Evolutionary conservation across 2,113 vertebrate species (phyloP).

Genomic region (Pelobates fuscus): DNA sequence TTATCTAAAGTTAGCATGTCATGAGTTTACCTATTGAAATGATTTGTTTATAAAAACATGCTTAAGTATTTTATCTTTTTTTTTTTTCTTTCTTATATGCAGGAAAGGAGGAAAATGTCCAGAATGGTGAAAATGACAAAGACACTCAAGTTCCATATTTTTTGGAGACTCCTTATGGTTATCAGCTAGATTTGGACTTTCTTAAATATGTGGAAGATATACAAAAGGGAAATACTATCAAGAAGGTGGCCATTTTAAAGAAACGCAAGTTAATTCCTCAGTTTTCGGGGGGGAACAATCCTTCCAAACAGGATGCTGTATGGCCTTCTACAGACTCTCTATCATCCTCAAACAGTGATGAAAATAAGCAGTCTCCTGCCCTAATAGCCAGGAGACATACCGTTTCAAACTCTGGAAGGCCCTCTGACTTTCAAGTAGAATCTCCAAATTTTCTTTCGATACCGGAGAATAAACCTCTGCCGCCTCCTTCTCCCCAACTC

Average conservation of each 20-base stretch:
- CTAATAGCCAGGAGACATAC: slow-evolving; percentile 70
- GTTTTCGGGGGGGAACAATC: slow-evolving; percentile 57
- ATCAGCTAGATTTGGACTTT: slow-evolving; percentile 95
- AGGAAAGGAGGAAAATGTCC: slow-evolving; percentile 76
- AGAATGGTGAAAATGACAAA: slow-evolving; percentile 78
- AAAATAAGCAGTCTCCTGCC: slow-evolving; percentile 77
- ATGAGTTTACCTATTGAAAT: too few relatives aligned
- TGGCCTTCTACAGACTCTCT: slow-evolving; percentile 94
- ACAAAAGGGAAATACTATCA: slow-evolving; percentile 93
- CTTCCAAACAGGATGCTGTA: slow-evolving; percentile 65
- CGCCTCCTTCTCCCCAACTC: slow-evolving; percentile 83
- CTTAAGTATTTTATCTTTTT: too few relatives aligned
- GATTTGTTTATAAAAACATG: too few relatives aligned
- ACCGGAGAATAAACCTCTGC: slow-evolving; percentile 78
- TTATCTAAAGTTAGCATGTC: too few relatives aligned
- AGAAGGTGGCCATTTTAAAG: slow-evolving; percentile 87
- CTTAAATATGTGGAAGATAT: slow-evolving; percentile 98
- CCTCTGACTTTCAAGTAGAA: slow-evolving; percentile 66
- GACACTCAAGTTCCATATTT: slow-evolving; percentile 79
- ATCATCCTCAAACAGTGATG: slow-evolving; percentile 91
- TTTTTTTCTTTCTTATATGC: slow-evolving; percentile 48
- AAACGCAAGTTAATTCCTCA: slow-evolving; percentile 73
- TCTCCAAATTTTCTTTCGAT: slow-evolving; percentile 67
- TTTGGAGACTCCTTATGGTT: slow-evolving; percentile 97
- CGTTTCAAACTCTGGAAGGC: slow-evolving; percentile 62